phyloP scores from a whole-genome alignment of 53 echinoderm and acorn worm species.

The Temnopleurus reevesii region DNA sequence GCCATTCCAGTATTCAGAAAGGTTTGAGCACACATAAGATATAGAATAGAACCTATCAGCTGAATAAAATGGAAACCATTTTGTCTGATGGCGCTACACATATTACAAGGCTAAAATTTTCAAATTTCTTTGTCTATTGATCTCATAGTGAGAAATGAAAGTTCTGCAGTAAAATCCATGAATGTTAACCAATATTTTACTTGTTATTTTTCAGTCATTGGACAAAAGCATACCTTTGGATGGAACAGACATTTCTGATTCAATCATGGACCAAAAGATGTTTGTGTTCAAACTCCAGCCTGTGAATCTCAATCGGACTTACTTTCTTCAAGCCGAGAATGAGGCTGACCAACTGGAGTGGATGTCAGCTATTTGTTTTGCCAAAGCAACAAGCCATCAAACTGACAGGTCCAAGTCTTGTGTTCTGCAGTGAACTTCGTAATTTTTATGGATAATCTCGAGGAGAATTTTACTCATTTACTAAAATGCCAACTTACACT shows the following conservation, averaged over 20 bases:
- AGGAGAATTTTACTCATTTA: neutral
- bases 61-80: no score
- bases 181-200: neutral
- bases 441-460: neutral
- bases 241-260: slow-evolving; percentile 82
- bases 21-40: no score
- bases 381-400: slow-evolving; percentile 86
- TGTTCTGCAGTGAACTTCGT: slow-evolving; percentile 69
- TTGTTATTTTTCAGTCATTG: slow-evolving; percentile 53
- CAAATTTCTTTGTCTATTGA: no score
- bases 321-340: slow-evolving; percentile 75
- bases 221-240: slow-evolving; percentile 71
- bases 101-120: no score
- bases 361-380: slow-evolving; percentile 97
- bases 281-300: slow-evolving; percentile 85
- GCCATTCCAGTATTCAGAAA: no score
- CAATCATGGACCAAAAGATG: slow-evolving; percentile 69
- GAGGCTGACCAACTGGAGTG: slow-evolving; percentile 84
- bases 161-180: neutral
- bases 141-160: no score
- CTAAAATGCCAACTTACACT: neutral
- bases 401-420: slow-evolving; percentile 74
- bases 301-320: slow-evolving; percentile 74
- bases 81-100: no score
- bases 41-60: no score